A percentile compares a stretch with the other conserved stretches of the same genome.
Evolutionary conservation across 2,888 invertebrate species (phyloP).

Genomic region (Oligia strigilis): DNA sequence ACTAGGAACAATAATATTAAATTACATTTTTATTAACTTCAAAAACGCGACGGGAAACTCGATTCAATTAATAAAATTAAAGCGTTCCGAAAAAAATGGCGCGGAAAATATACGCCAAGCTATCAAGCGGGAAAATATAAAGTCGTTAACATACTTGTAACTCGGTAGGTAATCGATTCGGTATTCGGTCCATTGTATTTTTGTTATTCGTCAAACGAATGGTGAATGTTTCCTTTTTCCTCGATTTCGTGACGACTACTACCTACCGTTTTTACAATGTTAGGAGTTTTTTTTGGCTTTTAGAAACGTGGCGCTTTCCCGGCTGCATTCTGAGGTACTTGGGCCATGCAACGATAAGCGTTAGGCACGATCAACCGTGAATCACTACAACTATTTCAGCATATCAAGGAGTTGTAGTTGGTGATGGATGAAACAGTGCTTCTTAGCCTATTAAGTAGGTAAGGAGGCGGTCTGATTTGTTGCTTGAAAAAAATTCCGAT

Average conservation of each 20-base stretch:
- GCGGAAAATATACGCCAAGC: conserved; percentile 32
- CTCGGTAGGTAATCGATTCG: conserved; percentile 48
- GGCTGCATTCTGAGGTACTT: not conserved
- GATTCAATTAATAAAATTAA: conserved; percentile 40
- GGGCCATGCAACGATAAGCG: conserved; percentile 9
- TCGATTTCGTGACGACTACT: conserved; percentile 26
- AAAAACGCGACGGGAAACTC: conserved; percentile 52
- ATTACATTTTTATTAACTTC: conserved; percentile 56
- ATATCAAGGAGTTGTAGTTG: not conserved
- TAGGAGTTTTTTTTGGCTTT: conserved; percentile 24
- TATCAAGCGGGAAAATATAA: conserved; percentile 19
- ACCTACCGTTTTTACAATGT: conserved; percentile 25
- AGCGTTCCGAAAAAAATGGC: conserved; percentile 32
- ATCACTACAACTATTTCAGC: not conserved
- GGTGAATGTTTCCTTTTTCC: conserved; percentile 52
- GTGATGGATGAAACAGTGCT: not conserved
- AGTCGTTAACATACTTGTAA: conserved; percentile 46
- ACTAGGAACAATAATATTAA: conserved; percentile 44
- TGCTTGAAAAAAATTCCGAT: not conserved
- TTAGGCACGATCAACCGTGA: not conserved
- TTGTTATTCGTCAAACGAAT: conserved; percentile 45
- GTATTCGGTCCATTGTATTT: conserved; percentile 29
- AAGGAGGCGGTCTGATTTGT: too few relatives aligned
- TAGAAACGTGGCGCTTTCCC: conserved; percentile 19
- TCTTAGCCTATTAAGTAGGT: too few relatives aligned